These are phyloP conservation scores for Endotricha flammealis DNA, from an alignment of 2,888 invertebrate genomes.

Conservation along the genomic window DNA sequence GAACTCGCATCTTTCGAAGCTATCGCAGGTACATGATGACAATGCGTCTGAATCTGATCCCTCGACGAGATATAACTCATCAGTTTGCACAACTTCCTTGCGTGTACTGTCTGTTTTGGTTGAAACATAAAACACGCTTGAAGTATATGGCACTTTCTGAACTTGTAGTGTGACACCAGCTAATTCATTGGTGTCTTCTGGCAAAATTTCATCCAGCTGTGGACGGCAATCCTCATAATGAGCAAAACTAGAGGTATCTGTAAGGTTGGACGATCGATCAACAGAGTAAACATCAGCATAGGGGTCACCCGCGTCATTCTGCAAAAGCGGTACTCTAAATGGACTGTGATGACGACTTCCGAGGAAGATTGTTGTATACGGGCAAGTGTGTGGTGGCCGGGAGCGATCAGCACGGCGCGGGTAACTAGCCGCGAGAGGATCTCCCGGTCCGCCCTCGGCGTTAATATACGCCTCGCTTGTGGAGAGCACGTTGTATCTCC, in stretches of 20 bases:
- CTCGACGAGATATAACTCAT: conserved; percentile 56
- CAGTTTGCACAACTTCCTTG: conserved; percentile 44
- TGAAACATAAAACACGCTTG: conserved; percentile 64
- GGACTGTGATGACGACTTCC: conserved; percentile 52
- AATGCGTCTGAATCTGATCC: conserved; percentile 71
- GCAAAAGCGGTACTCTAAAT: conserved; percentile 49
- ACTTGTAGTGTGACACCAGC: conserved; percentile 48
- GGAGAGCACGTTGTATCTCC: conserved; percentile 76
- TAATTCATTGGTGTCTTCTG: conserved; percentile 41
- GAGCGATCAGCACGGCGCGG: conserved; percentile 74
- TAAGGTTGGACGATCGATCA: conserved; percentile 67
- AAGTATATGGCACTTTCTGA: conserved; percentile 67
- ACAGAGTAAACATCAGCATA: conserved; percentile 67
- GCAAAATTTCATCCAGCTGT: conserved; percentile 44
- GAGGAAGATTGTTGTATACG: conserved; percentile 68
- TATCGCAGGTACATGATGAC: conserved; percentile 75
- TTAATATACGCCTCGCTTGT: conserved; percentile 73
- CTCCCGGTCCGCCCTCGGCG: conserved; percentile 46
- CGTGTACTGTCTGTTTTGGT: conserved; percentile 45
- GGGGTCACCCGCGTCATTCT: conserved; percentile 60
- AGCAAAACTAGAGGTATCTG: conserved; percentile 72
- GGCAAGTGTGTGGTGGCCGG: conserved; percentile 66
- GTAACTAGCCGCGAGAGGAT: conserved; percentile 68
- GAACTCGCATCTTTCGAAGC: conserved; percentile 77
- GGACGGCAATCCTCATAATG: conserved; percentile 67